Conservation (phyloP, 2,797 vertebrate genomes). For the Gorsachius magnificus region DNA sequence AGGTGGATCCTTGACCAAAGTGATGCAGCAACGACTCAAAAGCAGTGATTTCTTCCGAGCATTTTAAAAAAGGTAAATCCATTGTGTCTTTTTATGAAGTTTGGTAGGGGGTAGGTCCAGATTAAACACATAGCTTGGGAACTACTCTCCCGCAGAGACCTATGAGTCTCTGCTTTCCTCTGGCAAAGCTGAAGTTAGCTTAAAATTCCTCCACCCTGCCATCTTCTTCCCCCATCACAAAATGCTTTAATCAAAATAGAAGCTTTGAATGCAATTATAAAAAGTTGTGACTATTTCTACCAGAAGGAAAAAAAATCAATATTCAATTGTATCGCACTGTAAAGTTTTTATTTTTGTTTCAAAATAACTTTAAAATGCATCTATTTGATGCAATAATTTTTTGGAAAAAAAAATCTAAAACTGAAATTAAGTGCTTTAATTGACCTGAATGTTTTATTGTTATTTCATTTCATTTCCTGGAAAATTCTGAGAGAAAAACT, state of each 20-base stretch:
- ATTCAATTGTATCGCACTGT: accelerated
- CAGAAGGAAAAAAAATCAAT: neutral
- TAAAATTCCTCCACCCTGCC: neutral
- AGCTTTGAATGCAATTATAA: neutral
- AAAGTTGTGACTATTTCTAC: neutral
- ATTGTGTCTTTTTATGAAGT: neutral
- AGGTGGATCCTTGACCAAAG: neutral
- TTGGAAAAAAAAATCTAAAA: neutral
- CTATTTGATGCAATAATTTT: neutral
- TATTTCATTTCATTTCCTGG: neutral
- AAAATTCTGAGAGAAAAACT: neutral
- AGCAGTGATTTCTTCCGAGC: neutral
- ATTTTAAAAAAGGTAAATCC: neutral
- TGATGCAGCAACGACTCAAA: neutral
- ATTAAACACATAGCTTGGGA: neutral
- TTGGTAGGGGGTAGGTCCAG: neutral
- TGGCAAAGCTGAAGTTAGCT: neutral
- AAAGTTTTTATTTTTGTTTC: neutral
- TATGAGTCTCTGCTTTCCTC: neutral
- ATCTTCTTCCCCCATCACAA: neutral
- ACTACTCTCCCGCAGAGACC: neutral
- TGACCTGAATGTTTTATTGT: neutral
- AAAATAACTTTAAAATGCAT: neutral
- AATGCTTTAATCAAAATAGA: neutral
- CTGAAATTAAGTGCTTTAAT: neutral